Evolutionary conservation across 2,888 invertebrate genomes (phyloP).

Genomic region (Megalurothrips usitatus): DNA sequence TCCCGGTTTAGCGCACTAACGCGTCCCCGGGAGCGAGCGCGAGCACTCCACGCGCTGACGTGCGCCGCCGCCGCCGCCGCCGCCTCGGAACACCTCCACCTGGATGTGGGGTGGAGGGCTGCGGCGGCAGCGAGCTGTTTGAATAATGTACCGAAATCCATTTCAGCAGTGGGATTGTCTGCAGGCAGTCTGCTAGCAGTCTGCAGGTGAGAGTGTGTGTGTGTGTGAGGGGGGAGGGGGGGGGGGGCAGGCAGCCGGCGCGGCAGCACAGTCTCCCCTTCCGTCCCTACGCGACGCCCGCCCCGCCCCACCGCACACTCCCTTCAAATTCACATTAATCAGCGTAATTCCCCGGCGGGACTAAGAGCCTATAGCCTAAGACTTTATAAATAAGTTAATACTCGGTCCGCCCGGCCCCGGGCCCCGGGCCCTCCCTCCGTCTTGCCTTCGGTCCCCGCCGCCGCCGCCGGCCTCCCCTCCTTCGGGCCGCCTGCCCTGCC

Average conservation of each 20-base stretch:
- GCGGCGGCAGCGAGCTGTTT: not conserved
- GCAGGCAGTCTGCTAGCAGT: not conserved
- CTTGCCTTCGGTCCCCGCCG: too few relatives aligned
- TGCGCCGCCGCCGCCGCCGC: too few relatives aligned
- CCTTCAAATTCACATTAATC: constrained; percentile 25
- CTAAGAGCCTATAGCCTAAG: constrained; percentile 24
- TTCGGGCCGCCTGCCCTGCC: not conserved
- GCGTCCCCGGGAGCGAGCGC: too few relatives aligned
- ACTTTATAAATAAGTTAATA: constrained; percentile 27
- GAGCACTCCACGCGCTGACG: too few relatives aligned
- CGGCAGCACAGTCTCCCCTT: not conserved
- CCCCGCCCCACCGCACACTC: not conserved
- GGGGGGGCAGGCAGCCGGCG: not conserved
- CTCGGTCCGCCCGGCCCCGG: not conserved
- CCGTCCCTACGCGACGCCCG: not conserved
- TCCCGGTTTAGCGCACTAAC: too few relatives aligned
- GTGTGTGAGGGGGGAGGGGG: too few relatives aligned
- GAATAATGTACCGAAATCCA: constrained; percentile 22
- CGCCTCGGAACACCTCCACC: too few relatives aligned
- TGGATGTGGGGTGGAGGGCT: too few relatives aligned
- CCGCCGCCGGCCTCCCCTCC: too few relatives aligned
- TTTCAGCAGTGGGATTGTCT: constrained; percentile 8
- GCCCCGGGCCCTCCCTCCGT: not conserved
- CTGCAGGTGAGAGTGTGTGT: not conserved
- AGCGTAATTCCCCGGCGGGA: constrained; percentile 15